Evolutionary conservation across 1,140 invertebrate species (phyloP), one percentile per base, ranked within the genome.

Genomic region (Drosophila nebulosa): DNA sequence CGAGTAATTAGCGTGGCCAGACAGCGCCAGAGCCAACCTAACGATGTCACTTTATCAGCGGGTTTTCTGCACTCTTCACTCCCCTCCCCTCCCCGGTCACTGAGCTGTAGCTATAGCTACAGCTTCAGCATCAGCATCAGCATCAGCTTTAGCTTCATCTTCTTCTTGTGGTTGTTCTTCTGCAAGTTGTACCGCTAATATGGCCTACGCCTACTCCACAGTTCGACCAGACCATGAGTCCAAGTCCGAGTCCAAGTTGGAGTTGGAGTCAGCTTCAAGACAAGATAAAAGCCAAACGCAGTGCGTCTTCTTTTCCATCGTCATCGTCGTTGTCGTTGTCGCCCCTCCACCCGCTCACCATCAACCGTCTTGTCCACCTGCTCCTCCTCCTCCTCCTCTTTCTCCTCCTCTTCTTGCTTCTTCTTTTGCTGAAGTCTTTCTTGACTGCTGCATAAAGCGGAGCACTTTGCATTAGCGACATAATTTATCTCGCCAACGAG

Each of bases 401-500:
- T 10, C 5, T 9, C 51, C 63, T 46, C 2, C 35, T 46, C 0
- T 3, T n/a, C 4, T 32, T 12, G 7, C 21, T 22, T 24, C 55
- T 50, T 26, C 52, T 32, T 32, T 12, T 32, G 9, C 30, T 32
- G 10, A 32, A 32, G 62, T 14, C 14, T 24, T 35, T n/a, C 56
- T 36, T 50, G 51, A 26, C 32, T 1, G 52, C 69, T 84, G 70
- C 77, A 84, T 84, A 84, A 84, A 84, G 80, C 81, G 80, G 81
- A 84, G 81, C 81, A 85, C 81, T 85, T 86, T 86, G 81, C 81
- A 86, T 85, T 86, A 89, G 83, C 88, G 81, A 90, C 84, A 90
- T 90, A 90, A 90, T 89, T 90, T 90, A 90, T 90, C 85, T 89
- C 84, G 89, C 89, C 79, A 90, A 90, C 85, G 84, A 90, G 79